phyloP scores from a whole-genome alignment of 2,797 vertebrate species.

The Alectoris magna region DNA sequence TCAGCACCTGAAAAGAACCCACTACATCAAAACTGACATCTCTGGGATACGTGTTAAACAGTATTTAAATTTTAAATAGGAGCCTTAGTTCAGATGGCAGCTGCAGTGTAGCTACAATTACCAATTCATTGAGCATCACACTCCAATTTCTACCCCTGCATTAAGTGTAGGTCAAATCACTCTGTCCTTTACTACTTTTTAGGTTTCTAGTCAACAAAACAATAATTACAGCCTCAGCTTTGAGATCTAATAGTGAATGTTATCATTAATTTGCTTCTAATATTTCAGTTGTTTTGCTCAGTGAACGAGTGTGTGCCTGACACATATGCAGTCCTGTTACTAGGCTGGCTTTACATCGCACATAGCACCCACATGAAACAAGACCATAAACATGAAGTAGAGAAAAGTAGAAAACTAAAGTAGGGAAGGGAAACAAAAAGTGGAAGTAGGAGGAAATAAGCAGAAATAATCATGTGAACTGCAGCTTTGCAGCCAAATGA shows the following conservation, averaged over 20 bases:
- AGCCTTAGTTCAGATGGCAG: neutral
- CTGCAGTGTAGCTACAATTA: neutral
- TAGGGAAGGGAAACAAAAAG: neutral
- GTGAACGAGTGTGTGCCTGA: conserved; percentile 39
- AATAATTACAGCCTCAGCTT: conserved; percentile 17
- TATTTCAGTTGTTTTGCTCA: conserved; percentile 57
- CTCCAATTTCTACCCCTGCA: neutral
- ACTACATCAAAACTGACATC: neutral
- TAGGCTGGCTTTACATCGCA: neutral
- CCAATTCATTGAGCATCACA: neutral
- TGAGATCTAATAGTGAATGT: conserved; percentile 2
- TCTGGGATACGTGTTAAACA: conserved; percentile 13
- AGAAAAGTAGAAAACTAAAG: neutral
- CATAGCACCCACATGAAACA: neutral
- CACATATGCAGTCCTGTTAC: neutral
- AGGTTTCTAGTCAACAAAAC: neutral
- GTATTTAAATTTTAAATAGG: conserved; percentile 30
- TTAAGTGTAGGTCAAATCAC: neutral
- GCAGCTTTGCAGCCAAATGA: neutral
- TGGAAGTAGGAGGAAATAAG: neutral
- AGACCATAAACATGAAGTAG: neutral
- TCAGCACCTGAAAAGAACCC: neutral
- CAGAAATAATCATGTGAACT: neutral
- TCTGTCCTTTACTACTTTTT: conserved; percentile 28
- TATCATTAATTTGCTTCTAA: conserved; percentile 64